These are phyloP conservation scores for Poeciliopsis occidentalis DNA, from an alignment of 2,113 vertebrate species.

Conservation along the genomic window DNA sequence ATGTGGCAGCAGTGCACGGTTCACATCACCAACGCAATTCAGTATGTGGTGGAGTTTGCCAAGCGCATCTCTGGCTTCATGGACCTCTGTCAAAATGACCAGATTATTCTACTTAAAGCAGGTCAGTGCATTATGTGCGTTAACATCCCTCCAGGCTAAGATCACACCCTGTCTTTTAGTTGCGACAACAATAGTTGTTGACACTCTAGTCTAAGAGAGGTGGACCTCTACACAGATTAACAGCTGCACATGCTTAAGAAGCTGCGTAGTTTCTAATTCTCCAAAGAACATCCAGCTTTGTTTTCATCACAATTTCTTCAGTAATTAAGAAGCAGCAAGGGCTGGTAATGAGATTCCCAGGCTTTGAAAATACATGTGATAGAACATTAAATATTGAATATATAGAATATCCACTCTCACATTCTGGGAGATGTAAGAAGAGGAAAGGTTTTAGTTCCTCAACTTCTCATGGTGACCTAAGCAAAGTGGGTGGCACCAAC, in stretches of 20 bases:
- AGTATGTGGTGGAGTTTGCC: constrained; percentile 93
- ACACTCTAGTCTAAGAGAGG: constrained; percentile 12
- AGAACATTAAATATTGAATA: no score
- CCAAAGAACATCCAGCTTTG: constrained; percentile 32
- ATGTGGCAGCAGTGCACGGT: constrained; percentile 91
- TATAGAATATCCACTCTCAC: no score
- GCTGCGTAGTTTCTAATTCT: constrained; percentile 1
- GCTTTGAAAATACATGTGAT: no score
- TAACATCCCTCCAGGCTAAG: background rate
- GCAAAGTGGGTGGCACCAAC: no score
- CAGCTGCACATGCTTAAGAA: constrained; percentile 40
- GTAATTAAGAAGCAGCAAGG: background rate
- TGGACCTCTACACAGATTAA: constrained; percentile 8
- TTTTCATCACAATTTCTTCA: constrained; percentile 2
- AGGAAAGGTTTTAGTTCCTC: no score
- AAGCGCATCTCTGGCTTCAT: constrained; percentile 91
- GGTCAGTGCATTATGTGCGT: constrained; percentile 74
- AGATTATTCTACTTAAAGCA: constrained; percentile 95
- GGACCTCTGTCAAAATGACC: constrained; percentile 94
- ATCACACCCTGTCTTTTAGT: background rate
- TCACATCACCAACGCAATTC: constrained; percentile 90
- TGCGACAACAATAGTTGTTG: constrained; percentile 16
- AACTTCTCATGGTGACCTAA: no score
- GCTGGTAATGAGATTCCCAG: background rate
- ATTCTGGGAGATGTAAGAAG: no score